Percentiles rank a stretch among this genome's conserved stretches.
These are phyloP conservation scores for Osmoderma eremita DNA, from an alignment of 2,888 invertebrate genomes.

Conservation along the genomic window DNA sequence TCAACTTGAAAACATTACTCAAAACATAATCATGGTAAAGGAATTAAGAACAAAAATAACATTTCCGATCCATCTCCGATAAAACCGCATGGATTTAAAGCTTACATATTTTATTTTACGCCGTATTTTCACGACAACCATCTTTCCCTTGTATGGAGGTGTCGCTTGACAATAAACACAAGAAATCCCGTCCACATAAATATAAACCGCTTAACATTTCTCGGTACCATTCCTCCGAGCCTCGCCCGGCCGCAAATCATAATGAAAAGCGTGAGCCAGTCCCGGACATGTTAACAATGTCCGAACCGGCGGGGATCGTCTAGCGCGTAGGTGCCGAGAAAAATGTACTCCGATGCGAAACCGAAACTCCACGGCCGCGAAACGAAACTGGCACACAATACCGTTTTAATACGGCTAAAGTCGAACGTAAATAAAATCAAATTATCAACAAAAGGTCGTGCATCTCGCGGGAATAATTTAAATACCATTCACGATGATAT, in stretches of 20 bases:
- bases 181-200: constrained; percentile 47
- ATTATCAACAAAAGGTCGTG: constrained; percentile 22
- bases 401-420: constrained; percentile 36
- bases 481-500: constrained; percentile 14
- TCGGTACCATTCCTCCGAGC: constrained; percentile 40
- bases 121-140: constrained; percentile 8
- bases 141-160: constrained; percentile 46
- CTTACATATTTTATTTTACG: constrained; percentile 2
- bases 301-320: constrained; percentile 30
- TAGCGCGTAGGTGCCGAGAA: constrained; percentile 40
- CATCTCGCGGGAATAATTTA: constrained; percentile 10
- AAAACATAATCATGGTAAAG: background rate
- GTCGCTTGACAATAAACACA: constrained; percentile 48
- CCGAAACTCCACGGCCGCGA: constrained; percentile 17
- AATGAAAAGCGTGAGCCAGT: constrained; percentile 45
- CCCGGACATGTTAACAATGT: constrained; percentile 41
- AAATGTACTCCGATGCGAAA: constrained; percentile 35
- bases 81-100: background rate
- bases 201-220: constrained; percentile 48
- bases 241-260: constrained; percentile 46
- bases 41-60: constrained; percentile 2
- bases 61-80: constrained; percentile 8
- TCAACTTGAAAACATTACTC: no score
- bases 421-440: constrained; percentile 28
- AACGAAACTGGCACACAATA: constrained; percentile 34